phyloP scores from a whole-genome alignment of 1,140 invertebrate genomes.

The Centruroides vittatus region DNA sequence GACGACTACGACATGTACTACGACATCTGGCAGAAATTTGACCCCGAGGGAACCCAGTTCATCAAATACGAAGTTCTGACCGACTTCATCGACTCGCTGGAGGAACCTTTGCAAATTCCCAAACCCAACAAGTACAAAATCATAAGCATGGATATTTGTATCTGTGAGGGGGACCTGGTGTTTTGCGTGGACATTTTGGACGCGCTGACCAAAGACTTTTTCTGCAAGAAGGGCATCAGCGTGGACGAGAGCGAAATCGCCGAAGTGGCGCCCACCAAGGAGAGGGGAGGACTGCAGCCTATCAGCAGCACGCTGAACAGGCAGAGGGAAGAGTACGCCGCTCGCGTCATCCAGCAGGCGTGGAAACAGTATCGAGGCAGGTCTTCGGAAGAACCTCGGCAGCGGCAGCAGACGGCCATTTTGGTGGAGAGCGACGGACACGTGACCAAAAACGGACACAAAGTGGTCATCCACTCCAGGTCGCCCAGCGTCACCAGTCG shows the following conservation, averaged over 20 bases:
- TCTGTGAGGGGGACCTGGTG: conserved; percentile 90
- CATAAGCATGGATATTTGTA: conserved; percentile 95
- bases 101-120: conserved; percentile 86
- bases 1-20: conserved; percentile 99
- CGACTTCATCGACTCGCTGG: conserved; percentile 86
- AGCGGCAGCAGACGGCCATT: conserved; percentile 49
- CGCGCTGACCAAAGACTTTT: conserved; percentile 80
- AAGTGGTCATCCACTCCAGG: conserved; percentile 72
- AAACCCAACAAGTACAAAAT: conserved; percentile 99
- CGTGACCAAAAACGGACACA: conserved; percentile 66
- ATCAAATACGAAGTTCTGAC: conserved; percentile 84
- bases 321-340: conserved; percentile 90
- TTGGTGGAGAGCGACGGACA: conserved; percentile 65
- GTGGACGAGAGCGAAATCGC: conserved; percentile 36
- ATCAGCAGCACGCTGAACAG: conserved; percentile 89
- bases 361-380: conserved; percentile 42
- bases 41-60: conserved; percentile 93
- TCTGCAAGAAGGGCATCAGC: conserved; percentile 65
- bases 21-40: conserved; percentile 97
- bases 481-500: conserved; percentile 63
- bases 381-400: conserved; percentile 23
- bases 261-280: conserved; percentile 52
- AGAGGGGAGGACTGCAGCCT: conserved; percentile 69
- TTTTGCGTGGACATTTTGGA: conserved; percentile 97
- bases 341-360: conserved; percentile 81